phyloP scores from a whole-genome alignment of 2,888 invertebrate genomes.

The Cosmopolites sordidus region DNA sequence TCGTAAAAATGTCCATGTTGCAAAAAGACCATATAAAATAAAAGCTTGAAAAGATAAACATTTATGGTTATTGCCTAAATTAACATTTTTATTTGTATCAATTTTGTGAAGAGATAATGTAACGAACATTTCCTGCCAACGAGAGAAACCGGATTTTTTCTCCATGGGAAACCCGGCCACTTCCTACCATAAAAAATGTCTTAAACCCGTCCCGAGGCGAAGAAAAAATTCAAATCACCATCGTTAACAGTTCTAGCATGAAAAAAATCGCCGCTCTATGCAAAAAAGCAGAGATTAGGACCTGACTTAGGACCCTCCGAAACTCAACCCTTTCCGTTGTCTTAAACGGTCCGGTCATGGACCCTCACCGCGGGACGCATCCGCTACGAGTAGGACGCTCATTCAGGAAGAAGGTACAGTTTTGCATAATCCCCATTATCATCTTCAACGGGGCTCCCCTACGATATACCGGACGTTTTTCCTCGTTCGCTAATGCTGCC shows the following conservation, averaged over 20 bases:
- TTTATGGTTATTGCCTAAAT: too few relatives aligned
- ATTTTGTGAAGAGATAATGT: too few relatives aligned
- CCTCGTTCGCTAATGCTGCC: constrained; percentile 7
- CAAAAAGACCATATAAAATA: too few relatives aligned
- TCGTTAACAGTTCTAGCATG: constrained; percentile 23
- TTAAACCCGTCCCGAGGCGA: constrained; percentile 15
- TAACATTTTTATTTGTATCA: too few relatives aligned
- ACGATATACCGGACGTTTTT: too few relatives aligned
- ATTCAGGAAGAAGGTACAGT: constrained; percentile 32
- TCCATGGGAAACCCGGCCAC: constrained; percentile 17
- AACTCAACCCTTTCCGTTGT: constrained; percentile 25
- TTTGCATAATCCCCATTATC: constrained; percentile 41
- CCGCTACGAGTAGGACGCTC: too few relatives aligned
- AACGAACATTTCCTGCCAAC: too few relatives aligned
- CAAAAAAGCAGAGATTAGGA: constrained; percentile 22
- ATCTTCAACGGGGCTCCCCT: too few relatives aligned
- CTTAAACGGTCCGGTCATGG: constrained; percentile 15
- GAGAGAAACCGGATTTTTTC: background rate
- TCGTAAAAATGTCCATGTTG: too few relatives aligned
- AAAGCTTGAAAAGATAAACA: too few relatives aligned
- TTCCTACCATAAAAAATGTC: constrained; percentile 10
- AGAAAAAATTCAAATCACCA: constrained; percentile 15
- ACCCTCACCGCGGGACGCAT: constrained; percentile 29
- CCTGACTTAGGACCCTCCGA: background rate
- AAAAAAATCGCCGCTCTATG: constrained; percentile 21